Evolutionary conservation across 1,140 invertebrate genomes (phyloP), one percentile per base, ranked within the genome.

Genomic region (Belonocnema kinseyi): DNA sequence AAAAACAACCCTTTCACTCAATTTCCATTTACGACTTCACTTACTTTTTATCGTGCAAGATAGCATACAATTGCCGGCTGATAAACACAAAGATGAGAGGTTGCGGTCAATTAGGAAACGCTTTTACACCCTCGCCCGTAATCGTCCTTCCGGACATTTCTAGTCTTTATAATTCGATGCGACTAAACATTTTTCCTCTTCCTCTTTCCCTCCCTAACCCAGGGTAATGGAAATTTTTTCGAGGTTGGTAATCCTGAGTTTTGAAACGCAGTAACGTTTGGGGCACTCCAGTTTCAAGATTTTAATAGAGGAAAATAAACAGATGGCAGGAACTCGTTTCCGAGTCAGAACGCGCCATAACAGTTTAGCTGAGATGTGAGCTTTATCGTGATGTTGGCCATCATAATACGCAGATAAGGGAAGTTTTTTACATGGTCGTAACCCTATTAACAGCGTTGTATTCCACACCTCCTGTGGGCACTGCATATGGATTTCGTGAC

Each of bases 351-450:
- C 19, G 33, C 21, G 16, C 61, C 40, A 66, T 66, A 66, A 66
- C 61, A 33, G 33, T 66, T 66, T 66, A 66, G 40, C 61, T 46
- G 40, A 46, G 50, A 46, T 74, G 77, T 80, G 80, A 79, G 82
- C 54, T 79, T 81, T 84, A 84, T 85, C 83, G 76, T 75, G 78
- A 85, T 84, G 77, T 77, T 76, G 77, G 71, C 73, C 71, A 83
- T 81, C 83, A 81, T 84, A 82, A 81, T 81, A 73, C 83, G 70
- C 61, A 79, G 83, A 81, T 85, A 85, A 84, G 79, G 73, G 79
- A 76, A 81, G 54, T 85, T 84, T 85, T 85, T 82, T 81, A 82
- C 79, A 76, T 66, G 74, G 80, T 82, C 77, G 72, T 84, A 85
- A 85, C 77, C 83, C 81, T 83, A 85, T 85, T 85, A 85, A 75